Evolutionary conservation across 2,113 vertebrate genomes (phyloP), one percentile per base, ranked within the genome.

Genomic region (Ictidomys tridecemlineatus): DNA sequence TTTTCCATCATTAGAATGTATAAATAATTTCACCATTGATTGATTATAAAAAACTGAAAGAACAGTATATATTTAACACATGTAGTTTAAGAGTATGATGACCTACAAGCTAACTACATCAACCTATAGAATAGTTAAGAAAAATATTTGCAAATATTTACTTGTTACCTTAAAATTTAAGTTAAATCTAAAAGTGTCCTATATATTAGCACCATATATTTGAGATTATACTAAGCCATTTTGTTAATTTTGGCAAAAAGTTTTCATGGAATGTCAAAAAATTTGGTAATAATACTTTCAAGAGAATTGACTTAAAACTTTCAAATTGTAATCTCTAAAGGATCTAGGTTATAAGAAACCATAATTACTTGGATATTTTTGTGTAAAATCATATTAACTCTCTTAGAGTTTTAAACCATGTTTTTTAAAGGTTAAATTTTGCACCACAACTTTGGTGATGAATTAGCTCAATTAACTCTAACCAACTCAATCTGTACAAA

Each of bases 331-430:
- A 78, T 28, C 16, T 70, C 53, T 73, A 85, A 34, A 82, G 4
- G 12, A 28, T 76, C 4, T 18, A 76, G 84, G 9, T 26, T 48
- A 53, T 65, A 82, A 84, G 7, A 37, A 70, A 45, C 34, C 12
- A 53, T 6, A 94, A 26, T 94, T 85, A 83, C 56, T 83, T 39
- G 20, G 30, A 32, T 78, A 70, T 92, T 73, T 89, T n/a, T 78
- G n/a, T 61, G 0, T 78, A 45, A 94, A 93, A 83, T 2, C 12
- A 51, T 53, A n/a, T 58, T 73, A 79, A 86, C 28, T 65, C 7
- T 58, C 20, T 67, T 72, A 92, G 65, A 74, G 34, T 87, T 95
- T 93, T 78, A 97, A 96, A 16, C 6, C 17, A 86, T 32, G 14
- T 90, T 95, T 96, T 20, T 78, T 90, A 79, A 73, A 20, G 9